Base-by-base conservation (phyloP, 2,113 vertebrate genomes). In the Lasiurus borealis region DNA sequence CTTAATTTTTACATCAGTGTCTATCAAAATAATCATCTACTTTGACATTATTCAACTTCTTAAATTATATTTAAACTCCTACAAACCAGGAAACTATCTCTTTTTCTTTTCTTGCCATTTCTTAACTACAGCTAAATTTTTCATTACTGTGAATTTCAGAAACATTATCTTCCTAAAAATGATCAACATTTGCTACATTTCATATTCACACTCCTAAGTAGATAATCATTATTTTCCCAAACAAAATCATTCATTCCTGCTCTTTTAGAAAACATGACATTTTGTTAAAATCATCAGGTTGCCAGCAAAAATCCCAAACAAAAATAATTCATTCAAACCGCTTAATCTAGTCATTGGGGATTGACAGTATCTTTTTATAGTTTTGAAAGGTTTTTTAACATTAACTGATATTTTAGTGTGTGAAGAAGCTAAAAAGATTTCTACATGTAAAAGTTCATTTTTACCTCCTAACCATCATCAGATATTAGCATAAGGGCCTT, bases 381-480 rank as follows among this genome's bases (percentile, higher is more conserved):
- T 98, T 98, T 97, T 98, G 98, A 98, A 98, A 98, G 98, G 98
- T 98, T 97, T 97, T 98, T 98, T 98, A 98, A 97, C 97, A 98
- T 97, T 98, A 98, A 98, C 97, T 98, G 98, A 98, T 98, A 98
- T 85, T 98, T 98, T 98, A 97, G 96, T 97, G 96, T 98, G 96
- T 97, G 97, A 97, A 98, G 97, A 97, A 98, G 97, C 97, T 93
- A 98, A 98, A 98, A 97, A 97, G 98, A 98, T 97, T 98, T 98
- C 97, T 97, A 97, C 97, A 97, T 97, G 95, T 91, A 97, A 97
- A 98, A 98, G 98, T 98, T 98, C 98, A 98, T 98, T 54, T 98
- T 98, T 97, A 97, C 97, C 93, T 98, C 96, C 95, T 97, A 93
- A 90, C 93, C 96, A 93, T 88, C 97, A 97, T 97, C 97, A 98